These are phyloP conservation scores for Schizopygopsis pylzovi DNA, from an alignment of 2,797 vertebrate genomes.

Conservation along the genomic window DNA sequence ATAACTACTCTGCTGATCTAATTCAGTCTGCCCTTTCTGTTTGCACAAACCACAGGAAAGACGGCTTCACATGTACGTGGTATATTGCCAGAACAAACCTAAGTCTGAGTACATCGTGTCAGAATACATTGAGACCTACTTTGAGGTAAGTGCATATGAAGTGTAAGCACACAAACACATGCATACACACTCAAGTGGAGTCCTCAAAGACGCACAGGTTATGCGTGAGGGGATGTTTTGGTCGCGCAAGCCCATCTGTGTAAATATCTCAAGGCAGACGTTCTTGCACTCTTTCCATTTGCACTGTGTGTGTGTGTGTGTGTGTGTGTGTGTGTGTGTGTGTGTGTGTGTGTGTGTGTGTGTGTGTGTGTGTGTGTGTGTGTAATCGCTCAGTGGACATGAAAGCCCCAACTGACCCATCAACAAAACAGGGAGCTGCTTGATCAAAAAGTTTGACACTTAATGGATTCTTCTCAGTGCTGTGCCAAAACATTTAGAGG, in stretches of 20 bases:
- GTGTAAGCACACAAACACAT: conserved; percentile 6
- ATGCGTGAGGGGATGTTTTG: background rate
- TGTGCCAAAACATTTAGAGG: conserved; percentile 29
- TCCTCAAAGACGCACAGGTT: conserved; percentile 21
- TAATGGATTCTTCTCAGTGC: conserved; percentile 45
- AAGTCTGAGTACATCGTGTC: conserved; percentile 99
- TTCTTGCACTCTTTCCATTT: conserved; percentile 21
- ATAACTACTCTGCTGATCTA: conserved; percentile 7
- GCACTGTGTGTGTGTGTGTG: background rate
- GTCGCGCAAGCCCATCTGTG: background rate
- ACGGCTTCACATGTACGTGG: conserved; percentile 98
- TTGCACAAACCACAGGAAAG: conserved; percentile 83
- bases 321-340: background rate
- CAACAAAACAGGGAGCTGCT: background rate
- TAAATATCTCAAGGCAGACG: conserved; percentile 30
- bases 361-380: conserved; percentile 8
- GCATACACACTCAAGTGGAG: background rate
- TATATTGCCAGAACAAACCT: conserved; percentile 99
- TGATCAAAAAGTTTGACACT: conserved; percentile 35
- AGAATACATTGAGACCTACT: conserved; percentile 98
- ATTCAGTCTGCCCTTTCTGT: background rate
- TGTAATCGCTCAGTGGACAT: conserved; percentile 4
- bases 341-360: conserved; percentile 15
- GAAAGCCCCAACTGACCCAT: conserved; percentile 20
- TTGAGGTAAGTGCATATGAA: conserved; percentile 87